Evolutionary conservation across 92 coral and sea anemone genomes (phyloP).

Genomic region (Zoanthus solanderi): DNA sequence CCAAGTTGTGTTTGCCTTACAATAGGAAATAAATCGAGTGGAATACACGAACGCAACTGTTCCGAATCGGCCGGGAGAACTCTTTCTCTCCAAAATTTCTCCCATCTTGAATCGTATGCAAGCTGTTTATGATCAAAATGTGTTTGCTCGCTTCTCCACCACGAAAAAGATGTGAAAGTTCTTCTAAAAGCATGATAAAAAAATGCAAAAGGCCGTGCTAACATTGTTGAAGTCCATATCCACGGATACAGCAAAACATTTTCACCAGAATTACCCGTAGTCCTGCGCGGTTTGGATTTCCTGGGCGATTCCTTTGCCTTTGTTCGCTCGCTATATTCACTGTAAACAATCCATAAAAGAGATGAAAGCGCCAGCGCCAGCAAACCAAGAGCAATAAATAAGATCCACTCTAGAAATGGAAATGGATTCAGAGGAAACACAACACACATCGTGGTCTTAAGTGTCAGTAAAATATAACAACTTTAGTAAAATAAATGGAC

Average conservation of each 20-base stretch:
- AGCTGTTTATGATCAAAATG: slow-evolving; percentile 76
- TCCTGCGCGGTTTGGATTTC: slow-evolving; percentile 49
- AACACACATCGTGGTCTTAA: slow-evolving; percentile 73
- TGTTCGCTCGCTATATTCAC: slow-evolving; percentile 37
- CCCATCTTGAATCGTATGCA: slow-evolving; percentile 81
- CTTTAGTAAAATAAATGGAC: slow-evolving; percentile 2
- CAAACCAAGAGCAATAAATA: slow-evolving; percentile 77
- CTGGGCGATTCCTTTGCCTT: slow-evolving; percentile 18
- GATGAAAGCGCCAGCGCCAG: slow-evolving; percentile 53
- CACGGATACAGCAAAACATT: slow-evolving; percentile 60
- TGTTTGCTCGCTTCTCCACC: slow-evolving; percentile 77
- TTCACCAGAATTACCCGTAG: slow-evolving; percentile 20
- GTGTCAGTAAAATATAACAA: slow-evolving; percentile 3
- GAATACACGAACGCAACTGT: slow-evolving; percentile 73
- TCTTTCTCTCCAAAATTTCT: slow-evolving; percentile 88
- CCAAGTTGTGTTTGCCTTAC: slow-evolving; percentile 88
- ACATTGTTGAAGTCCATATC: slow-evolving; percentile 68
- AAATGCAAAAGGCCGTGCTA: slow-evolving; percentile 56
- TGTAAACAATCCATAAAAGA: slow-evolving; percentile 60
- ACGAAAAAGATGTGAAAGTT: slow-evolving; percentile 66
- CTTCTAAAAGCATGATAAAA: slow-evolving; percentile 73
- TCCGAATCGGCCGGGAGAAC: slow-evolving; percentile 84
- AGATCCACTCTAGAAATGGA: slow-evolving; percentile 75
- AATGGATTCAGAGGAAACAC: slow-evolving; percentile 82
- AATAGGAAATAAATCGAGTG: slow-evolving; percentile 83